phyloP scores from a whole-genome alignment of 2,113 vertebrate genomes.

The Tylochromis polylepis region DNA sequence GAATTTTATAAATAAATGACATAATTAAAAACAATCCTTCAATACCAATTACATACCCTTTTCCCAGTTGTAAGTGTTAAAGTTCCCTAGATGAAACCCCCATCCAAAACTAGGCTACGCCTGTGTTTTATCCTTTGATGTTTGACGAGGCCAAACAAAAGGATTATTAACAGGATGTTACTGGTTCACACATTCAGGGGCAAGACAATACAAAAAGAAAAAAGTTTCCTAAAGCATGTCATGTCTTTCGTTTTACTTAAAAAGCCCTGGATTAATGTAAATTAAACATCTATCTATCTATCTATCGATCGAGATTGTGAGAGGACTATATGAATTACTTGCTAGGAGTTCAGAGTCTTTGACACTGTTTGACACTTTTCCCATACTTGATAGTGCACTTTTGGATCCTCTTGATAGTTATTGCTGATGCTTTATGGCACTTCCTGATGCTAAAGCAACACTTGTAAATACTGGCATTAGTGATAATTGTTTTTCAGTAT shows the following conservation, averaged over 20 bases:
- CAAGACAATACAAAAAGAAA: background rate
- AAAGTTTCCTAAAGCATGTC: background rate
- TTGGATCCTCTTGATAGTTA: background rate
- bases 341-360: background rate
- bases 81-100: background rate
- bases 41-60: background rate
- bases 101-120: slow-evolving; percentile 1
- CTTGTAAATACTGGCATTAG: background rate
- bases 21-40: background rate
- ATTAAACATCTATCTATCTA: background rate
- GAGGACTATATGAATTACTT: too few species aligned
- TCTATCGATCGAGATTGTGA: background rate
- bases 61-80: slow-evolving; percentile 1
- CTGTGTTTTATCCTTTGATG: slow-evolving; percentile 22
- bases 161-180: slow-evolving; percentile 11
- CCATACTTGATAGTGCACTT: background rate
- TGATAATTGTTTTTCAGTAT: background rate
- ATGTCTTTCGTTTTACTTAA: background rate
- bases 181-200: background rate
- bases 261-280: background rate
- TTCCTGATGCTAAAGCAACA: background rate
- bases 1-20: background rate
- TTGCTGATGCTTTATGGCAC: background rate
- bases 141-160: slow-evolving; percentile 1
- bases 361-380: background rate